Percentiles rank a stretch among this genome's conserved stretches.
phyloP scores from a whole-genome alignment of 35 echinoderm and acorn worm genomes.

The Ophioderma brevispina region DNA sequence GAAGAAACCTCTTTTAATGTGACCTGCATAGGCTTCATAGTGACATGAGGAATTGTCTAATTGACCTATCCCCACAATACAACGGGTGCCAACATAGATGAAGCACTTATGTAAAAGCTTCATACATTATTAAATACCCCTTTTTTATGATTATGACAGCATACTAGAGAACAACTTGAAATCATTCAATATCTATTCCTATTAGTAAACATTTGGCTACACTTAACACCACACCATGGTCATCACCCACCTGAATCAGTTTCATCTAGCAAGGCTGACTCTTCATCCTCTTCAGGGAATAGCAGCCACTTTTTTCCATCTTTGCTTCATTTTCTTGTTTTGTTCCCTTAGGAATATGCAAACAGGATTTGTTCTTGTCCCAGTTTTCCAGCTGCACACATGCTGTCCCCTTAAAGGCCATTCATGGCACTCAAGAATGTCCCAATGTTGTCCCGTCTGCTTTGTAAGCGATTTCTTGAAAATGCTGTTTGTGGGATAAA shows the following conservation, averaged over 20 bases:
- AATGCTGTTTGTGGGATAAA: constrained; percentile 77
- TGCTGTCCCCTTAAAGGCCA: constrained; percentile 85
- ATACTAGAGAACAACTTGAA: no score
- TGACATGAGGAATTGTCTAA: no score
- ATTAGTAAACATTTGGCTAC: no score
- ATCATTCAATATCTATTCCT: no score
- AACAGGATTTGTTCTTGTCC: constrained; percentile 83
- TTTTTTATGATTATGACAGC: no score
- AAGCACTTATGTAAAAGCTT: no score
- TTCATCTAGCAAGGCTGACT: background rate
- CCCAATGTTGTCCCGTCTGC: constrained; percentile 81
- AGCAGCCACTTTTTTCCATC: constrained; percentile 9
- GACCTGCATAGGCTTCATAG: no score
- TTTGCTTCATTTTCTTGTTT: constrained; percentile 80
- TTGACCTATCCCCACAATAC: no score
- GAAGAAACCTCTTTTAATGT: no score
- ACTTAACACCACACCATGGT: no score
- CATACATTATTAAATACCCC: no score
- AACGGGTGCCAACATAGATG: no score
- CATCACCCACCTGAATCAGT: background rate
- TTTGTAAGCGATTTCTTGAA: constrained; percentile 83
- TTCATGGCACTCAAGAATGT: constrained; percentile 88
- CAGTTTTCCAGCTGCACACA: constrained; percentile 93
- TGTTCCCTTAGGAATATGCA: constrained; percentile 80
- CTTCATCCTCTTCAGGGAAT: constrained; percentile 42